These are phyloP conservation scores for Ormyrus pomaceus DNA, from an alignment of 2,888 invertebrate species.

Conservation along the genomic window DNA sequence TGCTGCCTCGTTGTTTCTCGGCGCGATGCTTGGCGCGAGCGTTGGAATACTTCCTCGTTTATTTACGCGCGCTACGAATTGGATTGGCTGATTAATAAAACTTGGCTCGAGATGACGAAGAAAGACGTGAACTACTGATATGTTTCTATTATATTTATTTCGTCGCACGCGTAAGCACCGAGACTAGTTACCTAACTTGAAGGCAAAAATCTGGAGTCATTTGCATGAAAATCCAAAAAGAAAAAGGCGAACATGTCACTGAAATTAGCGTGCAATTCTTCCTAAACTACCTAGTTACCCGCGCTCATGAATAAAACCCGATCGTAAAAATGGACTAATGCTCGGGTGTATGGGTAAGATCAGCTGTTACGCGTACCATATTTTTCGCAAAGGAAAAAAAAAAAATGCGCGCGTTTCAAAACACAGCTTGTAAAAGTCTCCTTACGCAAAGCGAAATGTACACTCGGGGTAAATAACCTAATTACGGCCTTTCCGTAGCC, in stretches of 20 bases:
- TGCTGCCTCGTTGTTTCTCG: too few species aligned
- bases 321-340: constrained; percentile 11
- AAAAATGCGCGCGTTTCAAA: constrained; percentile 17
- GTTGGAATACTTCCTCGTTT: too few species aligned
- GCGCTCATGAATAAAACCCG: background rate
- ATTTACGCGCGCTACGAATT: too few species aligned
- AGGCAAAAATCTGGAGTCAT: too few species aligned
- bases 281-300: background rate
- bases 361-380: constrained; percentile 6
- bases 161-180: too few species aligned
- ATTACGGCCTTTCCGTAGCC: constrained; percentile 15
- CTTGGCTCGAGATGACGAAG: too few species aligned
- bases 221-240: too few species aligned
- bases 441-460: constrained; percentile 19
- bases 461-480: constrained; percentile 6
- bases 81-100: too few species aligned
- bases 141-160: too few species aligned
- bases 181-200: too few species aligned
- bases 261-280: constrained; percentile 19
- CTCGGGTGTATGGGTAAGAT: constrained; percentile 2
- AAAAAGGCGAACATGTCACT: background rate
- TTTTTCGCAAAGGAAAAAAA: background rate
- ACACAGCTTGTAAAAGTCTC: background rate
- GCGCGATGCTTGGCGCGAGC: too few species aligned
- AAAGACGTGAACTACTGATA: too few species aligned